Percentiles rank a stretch among this genome's conserved stretches.
phyloP scores from a whole-genome alignment of 2,113 vertebrate species.

The Oryzias melastigma region DNA sequence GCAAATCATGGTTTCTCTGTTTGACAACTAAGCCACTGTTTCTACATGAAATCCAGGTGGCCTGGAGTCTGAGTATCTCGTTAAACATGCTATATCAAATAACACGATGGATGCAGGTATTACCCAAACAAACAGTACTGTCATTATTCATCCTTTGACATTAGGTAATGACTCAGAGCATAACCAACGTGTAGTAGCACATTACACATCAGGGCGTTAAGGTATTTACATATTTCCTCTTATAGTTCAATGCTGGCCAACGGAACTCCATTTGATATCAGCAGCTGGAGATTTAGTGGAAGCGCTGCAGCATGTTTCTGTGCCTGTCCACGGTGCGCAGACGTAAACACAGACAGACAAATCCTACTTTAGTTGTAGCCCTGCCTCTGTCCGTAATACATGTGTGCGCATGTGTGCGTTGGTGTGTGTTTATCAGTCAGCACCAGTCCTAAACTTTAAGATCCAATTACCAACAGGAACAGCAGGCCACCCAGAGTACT shows the following conservation, averaged over 20 bases:
- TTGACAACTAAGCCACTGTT: neutral
- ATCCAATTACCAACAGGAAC: conserved; percentile 78
- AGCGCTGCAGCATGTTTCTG: too few relatives aligned
- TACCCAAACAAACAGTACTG: conserved; percentile 51
- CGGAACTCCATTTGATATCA: neutral
- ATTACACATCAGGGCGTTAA: conserved; percentile 13
- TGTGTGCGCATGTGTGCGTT: conserved; percentile 12
- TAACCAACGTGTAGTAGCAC: conserved; percentile 34
- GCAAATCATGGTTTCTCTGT: too few relatives aligned
- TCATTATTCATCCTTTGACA: conserved; percentile 52
- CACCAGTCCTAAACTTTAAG: conserved; percentile 70
- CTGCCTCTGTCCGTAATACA: conserved; percentile 18
- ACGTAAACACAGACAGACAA: conserved; percentile 9
- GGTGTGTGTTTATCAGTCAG: conserved; percentile 62
- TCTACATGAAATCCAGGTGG: conserved; percentile 55
- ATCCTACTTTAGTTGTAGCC: conserved; percentile 8
- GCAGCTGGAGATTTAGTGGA: too few relatives aligned
- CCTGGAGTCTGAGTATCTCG: conserved; percentile 43
- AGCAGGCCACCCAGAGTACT: conserved; percentile 72
- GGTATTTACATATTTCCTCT: conserved; percentile 38
- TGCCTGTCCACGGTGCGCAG: neutral
- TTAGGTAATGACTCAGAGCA: conserved; percentile 22
- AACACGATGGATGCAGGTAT: conserved; percentile 58
- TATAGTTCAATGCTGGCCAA: conserved; percentile 14
- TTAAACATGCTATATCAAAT: conserved; percentile 65